A percentile compares a stretch with the other conserved stretches of the same genome.
Evolutionary conservation across 2,797 vertebrate genomes (phyloP).

Genomic region (Cyclura pinguis): DNA sequence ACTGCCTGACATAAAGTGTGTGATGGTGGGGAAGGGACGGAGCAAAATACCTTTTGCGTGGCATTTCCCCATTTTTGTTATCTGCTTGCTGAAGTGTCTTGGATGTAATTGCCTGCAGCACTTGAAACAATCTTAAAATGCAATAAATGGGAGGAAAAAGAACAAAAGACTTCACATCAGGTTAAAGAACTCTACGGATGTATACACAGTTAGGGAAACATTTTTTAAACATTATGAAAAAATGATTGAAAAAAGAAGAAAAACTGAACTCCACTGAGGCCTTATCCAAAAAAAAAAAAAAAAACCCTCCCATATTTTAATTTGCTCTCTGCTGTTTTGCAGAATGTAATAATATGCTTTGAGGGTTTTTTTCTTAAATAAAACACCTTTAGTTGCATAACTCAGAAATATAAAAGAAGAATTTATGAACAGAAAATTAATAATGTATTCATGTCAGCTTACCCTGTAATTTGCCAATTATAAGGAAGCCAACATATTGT

Average conservation of each 20-base stretch:
- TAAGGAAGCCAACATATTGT: background rate
- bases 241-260: background rate
- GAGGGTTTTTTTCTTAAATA: no score
- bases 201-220: background rate
- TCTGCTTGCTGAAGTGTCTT: conserved; percentile 26
- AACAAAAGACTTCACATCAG: conserved; percentile 10
- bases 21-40: background rate
- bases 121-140: conserved; percentile 29
- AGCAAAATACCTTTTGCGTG: conserved; percentile 15
- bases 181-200: background rate
- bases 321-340: background rate
- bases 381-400: background rate
- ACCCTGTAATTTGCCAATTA: background rate
- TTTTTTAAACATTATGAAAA: conserved; percentile 35
- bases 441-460: background rate
- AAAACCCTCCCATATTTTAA: background rate
- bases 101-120: conserved; percentile 18
- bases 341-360: background rate
- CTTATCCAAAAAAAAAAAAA: background rate
- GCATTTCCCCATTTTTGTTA: conserved; percentile 22
- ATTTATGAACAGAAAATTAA: conserved; percentile 5
- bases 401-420: background rate
- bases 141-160: background rate
- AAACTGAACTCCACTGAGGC: background rate
- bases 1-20: accelerated